Percentiles rank a stretch among this genome's conserved stretches.
Evolutionary conservation across 2,888 invertebrate species (phyloP).

Genomic region (Sesamia inferens): DNA sequence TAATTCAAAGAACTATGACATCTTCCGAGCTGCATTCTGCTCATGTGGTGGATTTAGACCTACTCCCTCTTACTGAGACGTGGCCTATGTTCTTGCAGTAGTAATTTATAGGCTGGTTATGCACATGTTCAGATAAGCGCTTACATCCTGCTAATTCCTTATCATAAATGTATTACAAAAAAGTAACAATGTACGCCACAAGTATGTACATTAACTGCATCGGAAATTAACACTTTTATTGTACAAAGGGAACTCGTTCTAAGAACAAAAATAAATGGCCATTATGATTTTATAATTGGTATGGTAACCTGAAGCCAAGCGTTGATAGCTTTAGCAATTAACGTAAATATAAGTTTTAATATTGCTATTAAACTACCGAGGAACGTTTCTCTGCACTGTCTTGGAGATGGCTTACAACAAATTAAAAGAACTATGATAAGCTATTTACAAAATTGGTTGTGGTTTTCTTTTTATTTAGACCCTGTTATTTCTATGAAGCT

Average conservation of each 20-base stretch:
- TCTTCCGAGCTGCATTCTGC: too few species aligned
- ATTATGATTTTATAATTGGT: constrained; percentile 57
- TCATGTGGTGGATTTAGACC: too few species aligned
- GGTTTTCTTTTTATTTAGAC: neutral
- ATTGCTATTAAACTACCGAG: constrained; percentile 33
- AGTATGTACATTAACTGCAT: constrained; percentile 3
- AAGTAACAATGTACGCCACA: neutral
- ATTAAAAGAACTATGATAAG: neutral
- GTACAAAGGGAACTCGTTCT: constrained; percentile 34
- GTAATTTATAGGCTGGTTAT: too few species aligned
- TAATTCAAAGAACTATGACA: too few species aligned
- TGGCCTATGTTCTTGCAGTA: too few species aligned
- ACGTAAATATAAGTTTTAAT: constrained; percentile 49
- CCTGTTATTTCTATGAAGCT: neutral
- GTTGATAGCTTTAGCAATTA: constrained; percentile 49
- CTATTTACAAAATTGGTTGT: neutral
- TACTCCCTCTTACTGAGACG: too few species aligned
- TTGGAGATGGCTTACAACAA: neutral
- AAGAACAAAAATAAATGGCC: constrained; percentile 46
- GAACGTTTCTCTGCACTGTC: neutral
- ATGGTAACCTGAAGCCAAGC: constrained; percentile 46
- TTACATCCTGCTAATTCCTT: constrained; percentile 10
- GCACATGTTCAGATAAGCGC: neutral
- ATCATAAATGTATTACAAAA: constrained; percentile 9
- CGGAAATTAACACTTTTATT: constrained; percentile 46